Evolutionary conservation across 2,888 invertebrate species (phyloP).

Genomic region (Orchesellides sinensis): DNA sequence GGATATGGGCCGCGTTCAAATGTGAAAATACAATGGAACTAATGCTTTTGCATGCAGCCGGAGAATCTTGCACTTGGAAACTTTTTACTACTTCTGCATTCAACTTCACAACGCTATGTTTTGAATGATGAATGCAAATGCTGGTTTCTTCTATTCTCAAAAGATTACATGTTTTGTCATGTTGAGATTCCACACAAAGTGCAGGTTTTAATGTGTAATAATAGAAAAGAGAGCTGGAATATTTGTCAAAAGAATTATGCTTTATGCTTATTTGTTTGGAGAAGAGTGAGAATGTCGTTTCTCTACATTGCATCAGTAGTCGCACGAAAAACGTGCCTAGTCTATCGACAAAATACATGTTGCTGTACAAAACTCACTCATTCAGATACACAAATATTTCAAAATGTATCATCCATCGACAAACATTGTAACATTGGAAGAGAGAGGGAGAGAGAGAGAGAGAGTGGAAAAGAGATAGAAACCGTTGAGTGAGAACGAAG

Average conservation of each 20-base stretch:
- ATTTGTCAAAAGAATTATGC: conserved; percentile 43
- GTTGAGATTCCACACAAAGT: conserved; percentile 21
- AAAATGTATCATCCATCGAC: neutral
- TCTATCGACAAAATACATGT: neutral
- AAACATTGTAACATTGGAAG: neutral
- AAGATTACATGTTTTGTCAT: conserved; percentile 15
- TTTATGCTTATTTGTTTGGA: neutral
- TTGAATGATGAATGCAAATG: conserved; percentile 15
- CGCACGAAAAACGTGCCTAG: neutral
- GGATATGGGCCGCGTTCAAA: neutral
- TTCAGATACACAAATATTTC: neutral
- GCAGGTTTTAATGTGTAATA: conserved; percentile 25
- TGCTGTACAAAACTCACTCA: neutral
- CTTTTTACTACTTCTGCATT: neutral
- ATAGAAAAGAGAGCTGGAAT: neutral
- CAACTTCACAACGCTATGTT: neutral
- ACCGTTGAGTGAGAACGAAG: neutral
- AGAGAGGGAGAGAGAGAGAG: neutral
- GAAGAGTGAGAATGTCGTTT: neutral
- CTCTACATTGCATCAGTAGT: neutral
- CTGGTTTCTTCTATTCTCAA: conserved; percentile 18
- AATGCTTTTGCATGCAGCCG: neutral
- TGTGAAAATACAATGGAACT: too few species aligned
- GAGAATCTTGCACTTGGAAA: conserved; percentile 5
- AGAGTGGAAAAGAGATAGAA: neutral